Conservation (phyloP, 2,797 vertebrate genomes). For the Sebastes aleutianus region DNA sequence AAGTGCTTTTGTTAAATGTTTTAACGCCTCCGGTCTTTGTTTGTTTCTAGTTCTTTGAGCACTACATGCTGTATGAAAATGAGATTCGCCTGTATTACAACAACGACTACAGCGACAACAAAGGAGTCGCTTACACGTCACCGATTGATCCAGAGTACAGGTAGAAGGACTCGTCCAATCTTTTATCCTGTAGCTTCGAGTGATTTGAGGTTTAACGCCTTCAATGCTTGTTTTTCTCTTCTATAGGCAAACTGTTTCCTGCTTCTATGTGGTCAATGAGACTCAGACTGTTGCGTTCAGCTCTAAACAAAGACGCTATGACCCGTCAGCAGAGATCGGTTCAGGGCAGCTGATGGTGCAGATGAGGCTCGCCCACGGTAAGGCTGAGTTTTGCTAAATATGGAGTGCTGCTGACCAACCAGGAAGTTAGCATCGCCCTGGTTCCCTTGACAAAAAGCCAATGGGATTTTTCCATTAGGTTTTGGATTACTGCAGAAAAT, state of each 20-base stretch:
- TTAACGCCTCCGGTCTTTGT: rapidly evolving
- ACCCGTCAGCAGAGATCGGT: constrained; percentile 66
- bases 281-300: constrained; percentile 55
- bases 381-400: background rate
- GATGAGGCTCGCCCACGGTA: constrained; percentile 77
- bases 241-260: constrained; percentile 74
- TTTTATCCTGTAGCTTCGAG: background rate
- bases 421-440: no score
- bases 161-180: constrained; percentile 21
- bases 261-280: constrained; percentile 74
- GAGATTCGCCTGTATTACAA: constrained; percentile 61
- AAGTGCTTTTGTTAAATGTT: no score
- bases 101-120: background rate
- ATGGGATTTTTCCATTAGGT: no score
- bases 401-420: no score
- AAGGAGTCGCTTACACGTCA: background rate
- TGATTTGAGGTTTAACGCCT: background rate
- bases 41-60: constrained; percentile 69
- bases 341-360: constrained; percentile 70
- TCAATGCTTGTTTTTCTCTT: background rate
- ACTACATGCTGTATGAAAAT: constrained; percentile 82
- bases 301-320: constrained; percentile 25
- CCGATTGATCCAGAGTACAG: constrained; percentile 63
- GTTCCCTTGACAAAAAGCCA: no score
- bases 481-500: no score